Evolutionary conservation across 2,888 invertebrate species (phyloP).

Genomic region (Dryobota labecula): DNA sequence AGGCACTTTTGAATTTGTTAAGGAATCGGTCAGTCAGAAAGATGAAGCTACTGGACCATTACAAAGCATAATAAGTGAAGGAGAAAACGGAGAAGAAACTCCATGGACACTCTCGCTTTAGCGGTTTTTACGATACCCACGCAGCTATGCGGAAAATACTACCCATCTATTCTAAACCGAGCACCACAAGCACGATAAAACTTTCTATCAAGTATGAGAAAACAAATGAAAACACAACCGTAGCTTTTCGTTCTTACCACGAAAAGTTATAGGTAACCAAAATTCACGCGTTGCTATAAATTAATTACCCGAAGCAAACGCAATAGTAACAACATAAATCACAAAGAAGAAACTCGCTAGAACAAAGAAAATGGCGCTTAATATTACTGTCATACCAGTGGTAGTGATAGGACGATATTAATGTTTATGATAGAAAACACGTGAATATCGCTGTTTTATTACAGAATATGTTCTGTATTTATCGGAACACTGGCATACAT

Average conservation of each 20-base stretch:
- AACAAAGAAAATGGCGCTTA: slow-evolving; percentile 32
- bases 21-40: neutral
- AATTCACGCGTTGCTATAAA: slow-evolving; percentile 30
- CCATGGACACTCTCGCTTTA: neutral
- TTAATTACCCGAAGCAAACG: slow-evolving; percentile 39
- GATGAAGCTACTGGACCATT: neutral
- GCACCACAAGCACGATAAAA: neutral
- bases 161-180: too few species aligned
- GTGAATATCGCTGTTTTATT: slow-evolving; percentile 5
- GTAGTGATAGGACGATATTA: slow-evolving; percentile 39
- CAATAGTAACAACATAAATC: slow-evolving; percentile 33
- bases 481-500: neutral
- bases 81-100: neutral
- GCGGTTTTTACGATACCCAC: neutral
- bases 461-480: slow-evolving; percentile 4
- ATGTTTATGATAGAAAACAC: slow-evolving; percentile 28
- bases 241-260: neutral
- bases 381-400: slow-evolving; percentile 35
- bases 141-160: neutral
- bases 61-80: neutral
- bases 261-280: slow-evolving; percentile 3
- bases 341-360: slow-evolving; percentile 28
- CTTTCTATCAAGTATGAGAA: neutral
- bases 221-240: neutral
- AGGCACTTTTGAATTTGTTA: neutral